Evolutionary conservation across 1,140 invertebrate genomes (phyloP), one percentile per base, ranked within the genome.

Genomic region (Teleopsis dalmanni): DNA sequence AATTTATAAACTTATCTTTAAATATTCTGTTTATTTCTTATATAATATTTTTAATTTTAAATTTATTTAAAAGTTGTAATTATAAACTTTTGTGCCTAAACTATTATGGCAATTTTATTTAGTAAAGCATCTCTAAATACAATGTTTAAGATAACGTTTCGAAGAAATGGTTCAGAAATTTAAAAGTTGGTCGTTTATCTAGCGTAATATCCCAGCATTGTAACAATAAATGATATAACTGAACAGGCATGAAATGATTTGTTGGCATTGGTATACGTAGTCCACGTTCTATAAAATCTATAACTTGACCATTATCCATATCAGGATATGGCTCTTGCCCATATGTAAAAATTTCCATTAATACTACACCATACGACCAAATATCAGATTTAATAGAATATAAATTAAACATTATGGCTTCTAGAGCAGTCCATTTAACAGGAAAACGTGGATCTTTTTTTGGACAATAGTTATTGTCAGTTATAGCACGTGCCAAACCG

Each of bases 321-420:
- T 90, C 95, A 51, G 94, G 93, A 78, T 98, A 98, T 54, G 95
- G 95, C 61, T 97, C 89, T 76, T 91, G 87, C 53, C 88, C 95
- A 62, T 93, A 91, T 6, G 95, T 98, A 65, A 98, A 94, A 18
- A 98, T 75, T 72, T 99, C 96, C 85, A 95, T 95, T 2, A 98
- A 74, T 3, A 98, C 73, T 54, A 98, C 94, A 47, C 95, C 95
- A 66, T 94, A 98, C 1, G 92, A 96, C 95, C 96, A 99, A 1
- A 99, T 95, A 72, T 98, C 96, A 38, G 91, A 95, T 72, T 99
- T 99, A 51, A 98, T 95, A 38, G 91, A 95, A 73, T 98, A 99
- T 63, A 87, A 83, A 34, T 91, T 88, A 58, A 91, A 93, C 33
- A 92, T 83, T 21, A 95, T 95, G 3, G 94, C 95, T 73, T 98